Evolutionary conservation across 2,113 vertebrate species (phyloP).

Genomic region (Muscicapa adusta): DNA sequence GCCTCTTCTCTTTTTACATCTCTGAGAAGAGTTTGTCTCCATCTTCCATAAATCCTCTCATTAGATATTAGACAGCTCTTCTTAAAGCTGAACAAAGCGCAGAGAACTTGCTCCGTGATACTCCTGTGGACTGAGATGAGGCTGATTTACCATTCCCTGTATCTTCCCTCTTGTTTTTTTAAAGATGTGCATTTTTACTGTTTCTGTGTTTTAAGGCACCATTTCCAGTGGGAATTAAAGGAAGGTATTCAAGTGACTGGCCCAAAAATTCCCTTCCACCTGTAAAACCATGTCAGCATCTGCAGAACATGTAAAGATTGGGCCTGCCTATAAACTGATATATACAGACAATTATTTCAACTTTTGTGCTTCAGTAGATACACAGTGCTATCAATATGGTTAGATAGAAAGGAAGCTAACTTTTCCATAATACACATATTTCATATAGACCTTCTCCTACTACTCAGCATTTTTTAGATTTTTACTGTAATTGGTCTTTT

Average conservation of each 20-base stretch:
- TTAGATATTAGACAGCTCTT: neutral
- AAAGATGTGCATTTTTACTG: neutral
- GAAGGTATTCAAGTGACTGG: neutral
- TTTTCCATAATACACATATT: neutral
- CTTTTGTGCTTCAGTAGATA: neutral
- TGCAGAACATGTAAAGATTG: neutral
- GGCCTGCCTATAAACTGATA: neutral
- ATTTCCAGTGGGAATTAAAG: neutral
- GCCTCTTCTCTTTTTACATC: neutral
- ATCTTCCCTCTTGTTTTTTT: neutral
- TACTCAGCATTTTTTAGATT: neutral
- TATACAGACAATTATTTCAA: neutral
- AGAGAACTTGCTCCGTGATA: neutral
- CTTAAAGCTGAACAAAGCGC: neutral
- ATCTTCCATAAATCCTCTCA: neutral
- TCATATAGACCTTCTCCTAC: neutral
- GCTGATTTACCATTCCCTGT: neutral
- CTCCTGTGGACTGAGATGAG: neutral
- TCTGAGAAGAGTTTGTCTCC: neutral
- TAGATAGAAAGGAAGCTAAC: neutral
- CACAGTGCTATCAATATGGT: neutral
- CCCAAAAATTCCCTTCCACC: neutral
- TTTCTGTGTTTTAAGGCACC: rapidly evolving
- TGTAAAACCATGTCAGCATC: neutral
- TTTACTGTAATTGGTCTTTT: neutral